These are phyloP conservation scores for Cherax quadricarinatus DNA, from an alignment of 1,140 invertebrate genomes.

Conservation along the genomic window DNA sequence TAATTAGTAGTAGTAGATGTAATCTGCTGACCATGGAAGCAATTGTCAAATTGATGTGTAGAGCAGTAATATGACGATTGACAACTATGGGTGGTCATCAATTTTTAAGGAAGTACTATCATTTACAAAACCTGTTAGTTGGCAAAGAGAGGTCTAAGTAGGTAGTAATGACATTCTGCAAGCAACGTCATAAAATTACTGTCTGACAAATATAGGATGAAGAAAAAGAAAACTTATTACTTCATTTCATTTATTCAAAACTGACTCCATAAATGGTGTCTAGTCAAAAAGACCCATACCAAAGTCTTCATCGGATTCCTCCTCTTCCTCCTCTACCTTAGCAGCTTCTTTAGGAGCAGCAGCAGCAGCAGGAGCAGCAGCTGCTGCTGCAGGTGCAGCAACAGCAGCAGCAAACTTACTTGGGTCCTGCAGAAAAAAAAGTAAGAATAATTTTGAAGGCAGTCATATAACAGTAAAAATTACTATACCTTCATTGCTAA, in stretches of 20 bases:
- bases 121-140: no score
- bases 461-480: slow-evolving; percentile 2
- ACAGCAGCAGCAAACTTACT: slow-evolving; percentile 89
- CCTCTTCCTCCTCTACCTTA: slow-evolving; percentile 84
- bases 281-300: slow-evolving; percentile 97
- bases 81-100: no score
- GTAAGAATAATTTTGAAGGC: neutral
- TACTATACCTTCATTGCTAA: no score
- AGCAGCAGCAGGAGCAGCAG: slow-evolving; percentile 80
- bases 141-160: no score
- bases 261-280: slow-evolving; percentile 19
- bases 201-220: no score
- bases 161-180: no score
- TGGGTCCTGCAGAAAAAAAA: slow-evolving; percentile 84
- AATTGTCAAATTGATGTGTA: no score
- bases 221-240: neutral
- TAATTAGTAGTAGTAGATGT: no score
- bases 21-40: no score
- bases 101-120: no score
- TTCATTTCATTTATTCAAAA: slow-evolving; percentile 27
- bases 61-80: no score
- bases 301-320: slow-evolving; percentile 96
- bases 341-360: slow-evolving; percentile 87
- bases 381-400: slow-evolving; percentile 78
- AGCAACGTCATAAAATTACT: no score